A percentile compares a stretch with the other conserved stretches of the same genome.
These are phyloP conservation scores for Leptinotarsa defecta DNA, from an alignment of 1,140 invertebrate species.

Conservation along the genomic window DNA sequence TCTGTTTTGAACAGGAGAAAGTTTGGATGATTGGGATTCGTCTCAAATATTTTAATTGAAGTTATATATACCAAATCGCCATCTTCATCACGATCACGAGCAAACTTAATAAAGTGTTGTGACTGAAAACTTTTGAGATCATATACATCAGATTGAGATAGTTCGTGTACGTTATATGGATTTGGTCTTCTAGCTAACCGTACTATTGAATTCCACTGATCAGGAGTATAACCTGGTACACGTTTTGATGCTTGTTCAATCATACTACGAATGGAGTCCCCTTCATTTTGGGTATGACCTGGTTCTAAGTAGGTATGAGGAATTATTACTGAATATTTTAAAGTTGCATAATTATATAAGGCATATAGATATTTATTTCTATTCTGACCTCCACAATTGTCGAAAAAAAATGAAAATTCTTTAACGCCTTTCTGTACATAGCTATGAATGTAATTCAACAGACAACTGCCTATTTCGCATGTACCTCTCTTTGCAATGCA, in stretches of 20 bases:
- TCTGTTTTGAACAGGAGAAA: too few relatives aligned
- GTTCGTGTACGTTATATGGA: too few relatives aligned
- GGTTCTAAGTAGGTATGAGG: conserved; percentile 47
- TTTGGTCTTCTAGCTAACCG: too few relatives aligned
- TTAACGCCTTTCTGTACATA: not conserved
- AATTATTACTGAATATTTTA: conserved; percentile 26
- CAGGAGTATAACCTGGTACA: too few relatives aligned
- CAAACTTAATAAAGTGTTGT: too few relatives aligned
- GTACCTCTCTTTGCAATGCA: not conserved
- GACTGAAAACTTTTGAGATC: too few relatives aligned
- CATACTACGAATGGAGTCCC: conserved; percentile 50
- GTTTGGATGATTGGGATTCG: too few relatives aligned
- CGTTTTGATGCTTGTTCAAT: conserved; percentile 44
- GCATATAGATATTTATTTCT: conserved; percentile 37
- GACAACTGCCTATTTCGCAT: conserved; percentile 13
- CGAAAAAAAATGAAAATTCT: not conserved
- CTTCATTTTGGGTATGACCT: conserved; percentile 54
- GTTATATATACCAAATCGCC: too few relatives aligned
- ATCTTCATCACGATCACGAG: too few relatives aligned
- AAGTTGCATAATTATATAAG: conserved; percentile 42
- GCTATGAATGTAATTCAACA: not conserved
- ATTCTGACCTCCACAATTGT: not conserved
- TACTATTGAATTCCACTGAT: too few relatives aligned
- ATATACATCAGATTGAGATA: too few relatives aligned
- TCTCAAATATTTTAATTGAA: too few relatives aligned